Evolutionary conservation across 2,113 vertebrate species (phyloP), one percentile per base, ranked within the genome.

Genomic region (Agapornis roseicollis): DNA sequence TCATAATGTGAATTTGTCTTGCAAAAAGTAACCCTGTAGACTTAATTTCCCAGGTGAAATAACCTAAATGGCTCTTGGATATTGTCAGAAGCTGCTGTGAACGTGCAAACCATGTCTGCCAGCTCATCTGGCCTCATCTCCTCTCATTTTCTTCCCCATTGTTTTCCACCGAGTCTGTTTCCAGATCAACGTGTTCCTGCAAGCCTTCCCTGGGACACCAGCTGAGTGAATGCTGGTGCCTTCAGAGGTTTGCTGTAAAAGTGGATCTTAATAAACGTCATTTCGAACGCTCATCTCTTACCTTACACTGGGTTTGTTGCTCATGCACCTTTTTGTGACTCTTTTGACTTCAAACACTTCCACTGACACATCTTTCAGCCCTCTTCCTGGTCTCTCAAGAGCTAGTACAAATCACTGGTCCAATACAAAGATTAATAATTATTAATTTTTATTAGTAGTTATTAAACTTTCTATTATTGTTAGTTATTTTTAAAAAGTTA

Each of bases 331-430:
- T 63, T 37, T 19, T 4, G 15, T 69, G 25, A 11, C 35, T 53
- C 13, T n/a, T 52, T 1, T 24, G 25, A 18, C 39, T 14, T 19
- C 1, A 49, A 33, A 35, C 2, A 1, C 4, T 70, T 33, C 11
- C 4, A 12, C 11, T 20, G 1, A 18, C 2, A 13, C 2, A 11
- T 5, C 10, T 23, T 4, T 29, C 13, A 17, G 19, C 14, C 8
- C 37, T 37, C 41, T 14, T 33, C 33, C 53, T 27, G 39, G 13
- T 37, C 23, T 35, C 18, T 14, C 12, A 52, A 70, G 13, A 24
- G 22, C 11, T 2, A 15, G 31, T 16, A 23, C 39, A 44, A 13
- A 3, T 13, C 17, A 6, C 15, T 3, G 1, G 19, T 15, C 18
- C 8, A 23, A 12, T 44, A 13, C 3, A n/a, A 73, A 29, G 27